phyloP scores from a whole-genome alignment of 2,888 invertebrate species.

The Ophonus ardosiacus region DNA sequence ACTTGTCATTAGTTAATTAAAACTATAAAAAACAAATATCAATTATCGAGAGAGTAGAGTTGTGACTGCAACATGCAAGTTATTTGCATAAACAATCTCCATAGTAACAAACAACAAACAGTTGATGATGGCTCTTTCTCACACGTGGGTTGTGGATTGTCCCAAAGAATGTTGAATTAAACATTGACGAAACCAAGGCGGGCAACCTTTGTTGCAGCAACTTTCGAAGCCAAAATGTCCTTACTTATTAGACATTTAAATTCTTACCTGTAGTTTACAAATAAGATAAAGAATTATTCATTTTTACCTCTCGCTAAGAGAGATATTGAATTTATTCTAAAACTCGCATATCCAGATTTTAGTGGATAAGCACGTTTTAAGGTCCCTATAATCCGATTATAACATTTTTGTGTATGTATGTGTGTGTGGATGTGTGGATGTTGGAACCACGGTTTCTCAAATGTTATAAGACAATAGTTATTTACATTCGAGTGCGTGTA shows the following conservation, averaged over 20 bases:
- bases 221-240: neutral
- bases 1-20: conserved; percentile 52
- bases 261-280: too few relatives aligned
- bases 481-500: too few relatives aligned
- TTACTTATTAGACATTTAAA: neutral
- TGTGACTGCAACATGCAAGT: neutral
- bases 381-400: too few relatives aligned
- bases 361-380: too few relatives aligned
- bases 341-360: too few relatives aligned
- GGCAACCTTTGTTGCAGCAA: neutral
- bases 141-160: neutral
- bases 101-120: conserved; percentile 1
- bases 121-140: neutral
- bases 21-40: conserved; percentile 38
- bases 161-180: neutral
- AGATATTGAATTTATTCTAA: too few relatives aligned
- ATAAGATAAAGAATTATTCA: too few relatives aligned
- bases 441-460: too few relatives aligned
- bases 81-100: conserved; percentile 8
- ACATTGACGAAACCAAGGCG: neutral
- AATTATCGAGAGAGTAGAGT: conserved; percentile 58
- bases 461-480: too few relatives aligned
- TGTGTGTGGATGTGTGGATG: too few relatives aligned
- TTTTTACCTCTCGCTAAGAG: too few relatives aligned
- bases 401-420: too few relatives aligned